Conservation (phyloP, 2,797 vertebrate genomes). For the Rhabdophis nuchalis region DNA sequence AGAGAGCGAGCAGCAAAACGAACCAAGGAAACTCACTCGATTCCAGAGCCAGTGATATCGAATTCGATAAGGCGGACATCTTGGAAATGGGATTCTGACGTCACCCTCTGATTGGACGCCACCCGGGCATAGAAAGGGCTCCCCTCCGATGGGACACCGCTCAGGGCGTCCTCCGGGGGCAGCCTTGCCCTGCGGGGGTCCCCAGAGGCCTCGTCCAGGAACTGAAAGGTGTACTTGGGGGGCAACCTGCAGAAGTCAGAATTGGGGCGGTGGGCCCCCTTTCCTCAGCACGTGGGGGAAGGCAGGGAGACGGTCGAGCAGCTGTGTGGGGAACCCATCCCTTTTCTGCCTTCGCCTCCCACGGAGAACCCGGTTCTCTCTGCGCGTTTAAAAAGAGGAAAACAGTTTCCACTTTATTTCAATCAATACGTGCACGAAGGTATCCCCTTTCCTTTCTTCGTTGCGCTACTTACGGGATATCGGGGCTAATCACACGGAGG, state of each 20-base stretch:
- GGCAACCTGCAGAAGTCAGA: constrained; percentile 76
- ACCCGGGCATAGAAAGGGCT: constrained; percentile 79
- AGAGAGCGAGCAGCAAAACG: too few species aligned
- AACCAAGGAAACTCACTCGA: constrained; percentile 74
- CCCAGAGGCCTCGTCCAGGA: constrained; percentile 63
- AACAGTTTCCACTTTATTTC: not conserved
- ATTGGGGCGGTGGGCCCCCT: too few species aligned
- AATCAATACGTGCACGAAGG: not conserved
- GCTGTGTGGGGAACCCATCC: not conserved
- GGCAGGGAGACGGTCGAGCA: not conserved
- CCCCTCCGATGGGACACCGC: constrained; percentile 57
- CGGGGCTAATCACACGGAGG: constrained; percentile 67
- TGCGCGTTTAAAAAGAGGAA: not conserved
- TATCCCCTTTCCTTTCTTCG: not conserved
- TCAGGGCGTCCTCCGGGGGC: fast-evolving
- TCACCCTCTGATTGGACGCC: constrained; percentile 80
- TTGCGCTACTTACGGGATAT: constrained; percentile 77
- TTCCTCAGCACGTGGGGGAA: not conserved
- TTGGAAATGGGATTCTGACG: constrained; percentile 83
- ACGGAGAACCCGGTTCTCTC: too few species aligned
- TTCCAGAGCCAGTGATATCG: constrained; percentile 78
- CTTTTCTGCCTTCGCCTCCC: not conserved
- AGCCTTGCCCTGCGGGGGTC: fast-evolving
- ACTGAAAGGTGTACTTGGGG: constrained; percentile 78
- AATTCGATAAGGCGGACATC: constrained; percentile 91